These are phyloP conservation scores for Gopherus evgoodei DNA, from an alignment of 2,113 vertebrate genomes.

Conservation along the genomic window DNA sequence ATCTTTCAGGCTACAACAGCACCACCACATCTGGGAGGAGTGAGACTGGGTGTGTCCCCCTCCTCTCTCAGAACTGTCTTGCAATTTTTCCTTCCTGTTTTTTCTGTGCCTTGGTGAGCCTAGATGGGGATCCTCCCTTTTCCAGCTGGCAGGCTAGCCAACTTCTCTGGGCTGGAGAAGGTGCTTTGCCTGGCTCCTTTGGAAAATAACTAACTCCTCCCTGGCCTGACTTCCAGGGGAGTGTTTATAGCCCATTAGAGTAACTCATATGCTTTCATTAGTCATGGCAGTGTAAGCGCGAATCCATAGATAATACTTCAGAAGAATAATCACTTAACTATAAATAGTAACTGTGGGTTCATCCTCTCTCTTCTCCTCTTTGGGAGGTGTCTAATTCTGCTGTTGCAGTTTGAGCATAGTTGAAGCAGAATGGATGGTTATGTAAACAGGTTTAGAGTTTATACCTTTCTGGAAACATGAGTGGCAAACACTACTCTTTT, in stretches of 20 bases:
- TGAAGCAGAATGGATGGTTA: neutral
- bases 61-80: neutral
- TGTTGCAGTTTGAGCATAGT: neutral
- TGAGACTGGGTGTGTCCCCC: neutral
- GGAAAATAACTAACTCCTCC: neutral
- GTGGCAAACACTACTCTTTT: neutral
- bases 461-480: neutral
- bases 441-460: neutral
- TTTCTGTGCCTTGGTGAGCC: neutral
- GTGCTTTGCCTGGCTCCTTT: neutral
- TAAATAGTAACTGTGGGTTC: neutral
- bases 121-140: neutral
- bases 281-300: neutral
- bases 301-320: neutral
- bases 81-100: neutral
- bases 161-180: neutral
- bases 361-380: neutral
- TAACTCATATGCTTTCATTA: neutral
- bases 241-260: neutral
- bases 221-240: neutral
- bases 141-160: neutral
- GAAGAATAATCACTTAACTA: neutral
- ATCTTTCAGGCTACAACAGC: neutral
- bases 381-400: neutral
- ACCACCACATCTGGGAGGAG: neutral